A percentile compares a stretch with the other conserved stretches of the same genome.
phyloP scores from a whole-genome alignment of 92 coral and sea anemone species.

The Zoanthus sociatus region DNA sequence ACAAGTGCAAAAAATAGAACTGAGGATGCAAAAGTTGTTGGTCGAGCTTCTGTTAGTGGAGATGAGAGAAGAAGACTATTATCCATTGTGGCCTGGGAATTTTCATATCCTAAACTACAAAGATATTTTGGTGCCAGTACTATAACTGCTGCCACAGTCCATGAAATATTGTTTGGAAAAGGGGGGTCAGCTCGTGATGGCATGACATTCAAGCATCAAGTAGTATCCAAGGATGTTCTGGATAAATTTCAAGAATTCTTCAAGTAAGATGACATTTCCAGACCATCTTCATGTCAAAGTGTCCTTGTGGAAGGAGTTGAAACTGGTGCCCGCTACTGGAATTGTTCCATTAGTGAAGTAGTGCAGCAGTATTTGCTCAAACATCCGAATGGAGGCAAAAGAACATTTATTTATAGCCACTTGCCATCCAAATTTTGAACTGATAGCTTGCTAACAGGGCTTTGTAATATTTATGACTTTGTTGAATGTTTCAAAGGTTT shows the following conservation, averaged over 20 bases:
- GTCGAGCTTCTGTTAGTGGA: background rate
- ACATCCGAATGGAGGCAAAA: background rate
- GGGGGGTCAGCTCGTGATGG: constrained; percentile 49
- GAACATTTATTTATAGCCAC: too few relatives aligned
- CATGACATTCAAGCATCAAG: constrained; percentile 48
- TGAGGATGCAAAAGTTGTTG: background rate
- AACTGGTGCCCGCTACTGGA: background rate
- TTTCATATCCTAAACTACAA: constrained; percentile 21
- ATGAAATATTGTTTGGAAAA: constrained; percentile 64
- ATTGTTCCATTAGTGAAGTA: background rate
- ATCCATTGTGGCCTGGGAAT: constrained; percentile 56
- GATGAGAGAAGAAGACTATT: constrained; percentile 18
- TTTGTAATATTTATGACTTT: too few relatives aligned
- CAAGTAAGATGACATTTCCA: background rate
- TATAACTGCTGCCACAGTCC: constrained; percentile 61
- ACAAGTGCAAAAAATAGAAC: background rate
- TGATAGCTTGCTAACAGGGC: too few relatives aligned
- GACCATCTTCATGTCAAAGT: constrained; percentile 3
- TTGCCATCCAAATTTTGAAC: too few relatives aligned
- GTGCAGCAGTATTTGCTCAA: background rate
- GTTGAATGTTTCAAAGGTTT: too few relatives aligned
- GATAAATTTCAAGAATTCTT: background rate
- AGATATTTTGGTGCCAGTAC: constrained; percentile 37
- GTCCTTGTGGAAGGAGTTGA: background rate
- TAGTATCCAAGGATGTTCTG: background rate